Evolutionary conservation across 2,888 invertebrate genomes (phyloP).

Genomic region (Embidobia sp.): DNA sequence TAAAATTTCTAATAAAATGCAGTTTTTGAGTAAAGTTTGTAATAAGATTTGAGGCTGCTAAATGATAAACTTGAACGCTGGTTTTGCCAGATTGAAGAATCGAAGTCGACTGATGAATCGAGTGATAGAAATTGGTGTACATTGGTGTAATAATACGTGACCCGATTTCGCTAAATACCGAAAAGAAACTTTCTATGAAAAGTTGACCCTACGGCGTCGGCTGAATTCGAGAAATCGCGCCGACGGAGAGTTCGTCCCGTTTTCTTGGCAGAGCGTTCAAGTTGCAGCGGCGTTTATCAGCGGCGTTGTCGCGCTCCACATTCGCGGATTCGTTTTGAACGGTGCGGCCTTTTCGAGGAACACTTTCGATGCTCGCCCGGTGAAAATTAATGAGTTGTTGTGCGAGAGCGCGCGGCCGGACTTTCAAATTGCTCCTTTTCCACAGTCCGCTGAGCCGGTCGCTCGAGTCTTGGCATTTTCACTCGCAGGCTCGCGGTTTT

Average conservation of each 20-base stretch:
- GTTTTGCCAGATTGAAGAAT: too few relatives aligned
- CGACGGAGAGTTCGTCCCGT: constrained; percentile 32
- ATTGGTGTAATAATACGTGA: constrained; percentile 17
- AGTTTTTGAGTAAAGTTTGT: too few relatives aligned
- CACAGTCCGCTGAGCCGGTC: constrained; percentile 59
- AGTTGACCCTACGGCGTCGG: constrained; percentile 55
- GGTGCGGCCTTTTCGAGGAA: constrained; percentile 44
- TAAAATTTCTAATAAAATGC: too few relatives aligned
- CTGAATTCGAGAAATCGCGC: constrained; percentile 58
- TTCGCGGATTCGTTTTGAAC: constrained; percentile 44
- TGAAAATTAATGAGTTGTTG: constrained; percentile 74
- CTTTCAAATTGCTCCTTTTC: constrained; percentile 76
- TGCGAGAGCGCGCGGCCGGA: constrained; percentile 66
- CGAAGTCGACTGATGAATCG: not conserved
- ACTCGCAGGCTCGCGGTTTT: constrained; percentile 64
- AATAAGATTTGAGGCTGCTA: too few relatives aligned
- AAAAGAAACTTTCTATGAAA: constrained; percentile 60
- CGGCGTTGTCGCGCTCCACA: constrained; percentile 48
- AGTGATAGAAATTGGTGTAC: constrained; percentile 36
- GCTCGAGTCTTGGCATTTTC: constrained; percentile 68
- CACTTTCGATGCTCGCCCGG: constrained; percentile 64
- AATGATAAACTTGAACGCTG: too few relatives aligned
- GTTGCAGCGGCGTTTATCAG: constrained; percentile 30
- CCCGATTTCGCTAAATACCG: constrained; percentile 57
- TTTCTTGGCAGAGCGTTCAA: constrained; percentile 40